phyloP scores from a whole-genome alignment of 2,888 invertebrate species.

The Heliconius charithonia region DNA sequence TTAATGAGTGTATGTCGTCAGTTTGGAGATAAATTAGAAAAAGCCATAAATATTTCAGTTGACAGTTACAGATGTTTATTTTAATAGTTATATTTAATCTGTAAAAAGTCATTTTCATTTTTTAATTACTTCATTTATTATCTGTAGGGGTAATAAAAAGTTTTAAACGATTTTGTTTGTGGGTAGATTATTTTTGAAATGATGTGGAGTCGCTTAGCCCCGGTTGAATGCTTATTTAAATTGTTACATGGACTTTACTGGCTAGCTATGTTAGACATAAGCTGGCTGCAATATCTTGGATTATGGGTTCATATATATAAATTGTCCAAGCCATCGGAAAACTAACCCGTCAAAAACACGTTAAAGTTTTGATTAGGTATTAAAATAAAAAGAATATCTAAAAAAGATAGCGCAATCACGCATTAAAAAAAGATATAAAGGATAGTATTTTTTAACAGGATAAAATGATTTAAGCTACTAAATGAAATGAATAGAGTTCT shows the following conservation, averaged over 20 bases:
- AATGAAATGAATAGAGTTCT: neutral
- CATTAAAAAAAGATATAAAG: neutral
- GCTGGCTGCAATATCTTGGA: neutral
- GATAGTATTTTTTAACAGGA: neutral
- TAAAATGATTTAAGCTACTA: neutral
- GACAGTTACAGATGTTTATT: slow-evolving; percentile 32
- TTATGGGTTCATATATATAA: too few relatives aligned
- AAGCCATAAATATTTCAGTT: slow-evolving; percentile 23
- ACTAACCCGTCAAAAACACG: neutral
- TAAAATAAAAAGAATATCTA: neutral
- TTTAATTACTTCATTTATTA: slow-evolving; percentile 11
- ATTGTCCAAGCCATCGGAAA: neutral
- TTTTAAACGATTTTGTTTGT: slow-evolving; percentile 7
- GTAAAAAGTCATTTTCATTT: slow-evolving; percentile 3
- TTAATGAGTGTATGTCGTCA: slow-evolving; percentile 28
- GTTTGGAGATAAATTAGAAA: slow-evolving; percentile 19
- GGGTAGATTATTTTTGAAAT: neutral
- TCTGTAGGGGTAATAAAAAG: neutral
- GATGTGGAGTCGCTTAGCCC: neutral
- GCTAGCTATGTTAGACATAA: too few relatives aligned
- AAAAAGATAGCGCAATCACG: too few relatives aligned
- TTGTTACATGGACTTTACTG: too few relatives aligned
- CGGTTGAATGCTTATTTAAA: too few relatives aligned
- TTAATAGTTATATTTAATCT: slow-evolving; percentile 23
- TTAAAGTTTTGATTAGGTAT: neutral